Evolutionary conservation across 2,113 vertebrate genomes (phyloP), one percentile per base, ranked within the genome.

Genomic region (Menidia beryllina): DNA sequence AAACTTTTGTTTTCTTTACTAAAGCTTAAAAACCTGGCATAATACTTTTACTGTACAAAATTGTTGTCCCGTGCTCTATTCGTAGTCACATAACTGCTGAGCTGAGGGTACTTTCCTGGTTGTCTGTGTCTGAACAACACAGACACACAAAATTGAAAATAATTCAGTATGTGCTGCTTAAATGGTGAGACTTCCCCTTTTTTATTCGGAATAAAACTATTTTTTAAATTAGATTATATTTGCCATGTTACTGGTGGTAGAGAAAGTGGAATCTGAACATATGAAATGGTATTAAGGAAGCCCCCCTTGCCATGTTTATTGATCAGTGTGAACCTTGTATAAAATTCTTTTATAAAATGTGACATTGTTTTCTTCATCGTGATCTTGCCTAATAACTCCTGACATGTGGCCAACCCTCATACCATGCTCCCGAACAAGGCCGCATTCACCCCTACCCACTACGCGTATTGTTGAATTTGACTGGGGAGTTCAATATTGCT

Each of bases 401-500:
- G 55, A 66, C 66, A 48, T 69, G 55, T 68, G 39, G 30, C 57
- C 36, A 25, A 30, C 55, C 64, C 72, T 67, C 68, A 59, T 60
- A 26, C 63, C 36, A 5, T 27, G 20, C 71, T 82, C 68, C 76
- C 69, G 53, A 81, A 77, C 53, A 76, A 76, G 67, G 78, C 75
- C 77, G 30, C 79, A 76, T 85, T 87, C 67, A 75, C 65, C 51
- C 55, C n/a, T 60, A 17, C 67, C 83, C 70, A 73, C 75, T 59
- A 13, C 36, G 66, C 85, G 60, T 56, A 63, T 77, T 81, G 77
- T 83, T 83, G 51, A 81, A 84, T 85, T 87, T 83, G 75, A 77
- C 87, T 45, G 76, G 43, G 52, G 53, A 20, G 67, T 55, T 61
- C 84, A 83, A 86, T 86, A 85, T 87, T 82, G 86, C 86, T 51